Base-by-base conservation (phyloP, 2,113 vertebrate species). In the Syngnathus typhle region DNA sequence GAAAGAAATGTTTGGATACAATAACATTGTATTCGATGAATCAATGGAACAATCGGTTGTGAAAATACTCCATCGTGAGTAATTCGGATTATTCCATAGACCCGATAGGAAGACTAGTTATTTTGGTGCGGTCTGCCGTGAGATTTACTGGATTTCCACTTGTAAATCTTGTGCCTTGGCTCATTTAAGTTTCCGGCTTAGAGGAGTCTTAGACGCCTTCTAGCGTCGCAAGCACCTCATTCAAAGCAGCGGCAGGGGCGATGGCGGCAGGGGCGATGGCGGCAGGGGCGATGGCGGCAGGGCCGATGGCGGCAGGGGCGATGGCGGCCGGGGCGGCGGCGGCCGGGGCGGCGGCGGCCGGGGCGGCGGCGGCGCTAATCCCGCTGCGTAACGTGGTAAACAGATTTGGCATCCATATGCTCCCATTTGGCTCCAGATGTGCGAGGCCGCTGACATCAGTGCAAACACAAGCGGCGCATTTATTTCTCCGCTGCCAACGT, bases 341-440 rank as follows among this genome's bases (percentile, higher is more conserved):
- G 39, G 41, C 41, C n/a, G n/a, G n/a, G n/a, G n/a, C n/a, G n/a
- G n/a, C n/a, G n/a, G n/a, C n/a, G n/a, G n/a, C n/a, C n/a, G n/a
- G n/a, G 43, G 41, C 41, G 41, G 10, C 1, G 39, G 41, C 41
- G 12, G 43, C 12, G 11, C 21, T 73, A 69, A 85, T 73, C 71
- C 64, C 51, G 27, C 55, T 68, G 76, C 70, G 74, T 79, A 80
- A 81, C 76, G 79, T 71, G 23, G 77, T 79, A 74, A 81, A 54
- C 51, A 70, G 73, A 67, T 74, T 75, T 73, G 47, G 60, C 71
- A 65, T 78, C 76, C 82, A 86, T 67, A 43, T 83, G 78, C 73
- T 83, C 62, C 56, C 74, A 60, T 85, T 64, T 41, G 41, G 65
- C 72, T 86, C 83, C 83, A 88, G 74, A 89, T 87, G 84, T 83